These are phyloP conservation scores for Drosophila watanabei DNA, from an alignment of 1,140 invertebrate species.

Conservation along the genomic window DNA sequence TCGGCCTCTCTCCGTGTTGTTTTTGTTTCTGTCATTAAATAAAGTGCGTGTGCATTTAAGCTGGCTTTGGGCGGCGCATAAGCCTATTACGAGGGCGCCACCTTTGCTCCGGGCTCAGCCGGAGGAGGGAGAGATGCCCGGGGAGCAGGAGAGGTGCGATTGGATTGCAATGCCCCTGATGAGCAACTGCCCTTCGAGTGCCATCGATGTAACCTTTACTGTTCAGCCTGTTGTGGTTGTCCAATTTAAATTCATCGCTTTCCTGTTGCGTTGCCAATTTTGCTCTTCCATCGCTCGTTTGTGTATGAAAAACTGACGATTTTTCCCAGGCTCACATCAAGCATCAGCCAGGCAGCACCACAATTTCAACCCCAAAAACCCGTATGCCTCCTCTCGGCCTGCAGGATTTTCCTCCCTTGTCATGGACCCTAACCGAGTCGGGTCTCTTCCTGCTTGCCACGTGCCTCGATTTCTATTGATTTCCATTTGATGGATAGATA, in stretches of 20 bases:
- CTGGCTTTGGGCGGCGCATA: conserved; percentile 51
- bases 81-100: conserved; percentile 60
- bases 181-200: neutral
- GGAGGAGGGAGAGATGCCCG: neutral
- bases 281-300: conserved; percentile 1
- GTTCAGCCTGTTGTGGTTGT: neutral
- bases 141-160: neutral
- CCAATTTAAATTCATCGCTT: conserved; percentile 5
- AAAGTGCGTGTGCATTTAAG: conserved; percentile 72
- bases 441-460: conserved; percentile 33
- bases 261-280: neutral
- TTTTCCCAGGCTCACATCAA: neutral
- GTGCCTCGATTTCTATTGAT: conserved; percentile 38
- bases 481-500: conserved; percentile 39
- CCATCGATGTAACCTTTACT: neutral
- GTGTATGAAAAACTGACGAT: neutral
- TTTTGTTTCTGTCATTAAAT: conserved; percentile 65
- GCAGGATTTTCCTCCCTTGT: neutral
- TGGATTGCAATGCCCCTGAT: neutral
- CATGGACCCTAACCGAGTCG: conserved; percentile 11
- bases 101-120: neutral
- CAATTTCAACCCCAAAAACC: neutral
- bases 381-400: too few relatives aligned
- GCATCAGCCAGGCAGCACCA: conserved; percentile 3
- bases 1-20: conserved; percentile 4